Conservation (phyloP, 1,140 invertebrate genomes). For the Rhynchophorus ferrugineus region DNA sequence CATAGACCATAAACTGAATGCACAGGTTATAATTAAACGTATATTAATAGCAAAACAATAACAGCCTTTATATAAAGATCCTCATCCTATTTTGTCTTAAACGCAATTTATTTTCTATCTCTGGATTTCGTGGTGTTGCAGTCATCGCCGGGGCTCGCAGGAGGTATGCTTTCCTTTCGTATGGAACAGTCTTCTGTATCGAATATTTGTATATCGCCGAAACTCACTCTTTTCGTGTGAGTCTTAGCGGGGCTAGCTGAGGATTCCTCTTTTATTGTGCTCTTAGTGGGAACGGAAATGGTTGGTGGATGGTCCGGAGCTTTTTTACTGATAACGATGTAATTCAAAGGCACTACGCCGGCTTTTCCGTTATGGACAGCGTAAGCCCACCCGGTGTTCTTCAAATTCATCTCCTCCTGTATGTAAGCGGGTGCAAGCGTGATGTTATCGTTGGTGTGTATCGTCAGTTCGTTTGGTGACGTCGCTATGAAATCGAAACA, state of each 20-base stretch:
- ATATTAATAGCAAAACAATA: too few relatives aligned
- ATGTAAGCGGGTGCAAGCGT: conserved; percentile 74
- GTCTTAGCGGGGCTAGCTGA: conserved; percentile 21
- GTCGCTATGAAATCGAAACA: conserved; percentile 69
- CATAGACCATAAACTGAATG: too few relatives aligned
- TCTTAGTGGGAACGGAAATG: conserved; percentile 17
- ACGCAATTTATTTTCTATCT: too few relatives aligned
- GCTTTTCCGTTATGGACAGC: conserved; percentile 58
- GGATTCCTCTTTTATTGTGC: conserved; percentile 15
- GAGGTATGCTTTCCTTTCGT: conserved; percentile 11
- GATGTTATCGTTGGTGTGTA: conserved; percentile 69
- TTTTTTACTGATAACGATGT: conserved; percentile 49
- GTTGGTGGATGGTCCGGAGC: conserved; percentile 1
- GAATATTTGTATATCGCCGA: conserved; percentile 38
- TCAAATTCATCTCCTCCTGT: conserved; percentile 58
- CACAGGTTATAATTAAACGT: too few relatives aligned
- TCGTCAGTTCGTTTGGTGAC: conserved; percentile 66
- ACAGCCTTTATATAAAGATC: too few relatives aligned
- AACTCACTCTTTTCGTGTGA: conserved; percentile 36
- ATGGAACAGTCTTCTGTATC: conserved; percentile 22
- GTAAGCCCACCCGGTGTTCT: conserved; percentile 66
- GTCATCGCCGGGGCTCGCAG: too few relatives aligned
- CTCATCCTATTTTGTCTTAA: too few relatives aligned
- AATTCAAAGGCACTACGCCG: conserved; percentile 75
- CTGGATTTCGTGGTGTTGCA: too few relatives aligned